Conservation (phyloP, 2,888 invertebrate species). For the Helobdella robusta region DNA sequence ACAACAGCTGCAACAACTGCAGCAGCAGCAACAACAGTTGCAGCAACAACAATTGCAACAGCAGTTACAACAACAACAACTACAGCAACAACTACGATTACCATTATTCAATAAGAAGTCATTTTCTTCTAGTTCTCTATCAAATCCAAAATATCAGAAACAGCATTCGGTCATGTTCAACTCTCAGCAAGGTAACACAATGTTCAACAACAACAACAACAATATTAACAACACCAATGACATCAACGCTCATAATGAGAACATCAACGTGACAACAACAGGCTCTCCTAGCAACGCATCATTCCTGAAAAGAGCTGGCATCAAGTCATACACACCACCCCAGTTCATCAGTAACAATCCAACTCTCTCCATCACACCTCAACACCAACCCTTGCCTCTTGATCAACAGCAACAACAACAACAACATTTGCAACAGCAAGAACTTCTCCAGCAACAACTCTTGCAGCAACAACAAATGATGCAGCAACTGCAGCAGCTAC, state of each 20-base stretch:
- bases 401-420: constrained; percentile 6
- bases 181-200: too few species aligned
- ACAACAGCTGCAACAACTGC: too few species aligned
- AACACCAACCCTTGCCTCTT: not conserved
- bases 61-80: not conserved
- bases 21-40: too few species aligned
- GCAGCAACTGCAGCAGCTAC: not conserved
- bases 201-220: not conserved
- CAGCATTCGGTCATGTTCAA: too few species aligned
- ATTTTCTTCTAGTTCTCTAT: too few species aligned
- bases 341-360: too few species aligned
- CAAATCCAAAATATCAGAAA: too few species aligned
- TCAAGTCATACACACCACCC: too few species aligned
- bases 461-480: not conserved
- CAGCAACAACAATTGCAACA: not conserved
- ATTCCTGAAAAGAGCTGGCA: not conserved
- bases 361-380: not conserved
- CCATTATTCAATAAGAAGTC: too few species aligned
- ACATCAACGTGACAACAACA: not conserved
- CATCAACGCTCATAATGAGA: not conserved
- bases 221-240: not conserved
- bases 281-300: not conserved
- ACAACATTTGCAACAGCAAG: not conserved
- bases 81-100: too few species aligned
- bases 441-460: not conserved